A percentile compares a stretch with the other conserved stretches of the same genome.
These are phyloP conservation scores for Platyura marginata DNA, from an alignment of 1,140 invertebrate species.

Conservation along the genomic window DNA sequence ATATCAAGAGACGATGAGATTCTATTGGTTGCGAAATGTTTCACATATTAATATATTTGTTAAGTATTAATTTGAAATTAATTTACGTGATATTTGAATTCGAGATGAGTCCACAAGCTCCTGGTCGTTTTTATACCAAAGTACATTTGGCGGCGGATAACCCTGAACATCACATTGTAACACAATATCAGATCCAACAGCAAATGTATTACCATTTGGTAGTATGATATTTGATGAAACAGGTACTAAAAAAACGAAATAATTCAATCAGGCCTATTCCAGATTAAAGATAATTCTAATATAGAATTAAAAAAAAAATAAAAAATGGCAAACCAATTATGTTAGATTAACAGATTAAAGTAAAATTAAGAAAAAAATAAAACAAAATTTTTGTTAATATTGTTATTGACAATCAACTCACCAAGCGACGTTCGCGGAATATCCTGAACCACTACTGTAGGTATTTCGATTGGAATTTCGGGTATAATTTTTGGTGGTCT, in stretches of 20 bases:
- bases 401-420: conserved; percentile 1
- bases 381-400: no score
- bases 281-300: no score
- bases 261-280: no score
- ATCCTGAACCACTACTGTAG: not conserved
- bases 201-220: conserved; percentile 30
- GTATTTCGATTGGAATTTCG: no score
- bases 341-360: no score
- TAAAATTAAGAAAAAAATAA: no score
- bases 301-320: no score
- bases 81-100: conserved; percentile 38
- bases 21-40: conserved; percentile 15
- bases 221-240: conserved; percentile 36
- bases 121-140: conserved; percentile 59
- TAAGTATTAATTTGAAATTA: no score
- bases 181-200: conserved; percentile 41
- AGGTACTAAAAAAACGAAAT: conserved; percentile 28
- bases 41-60: not conserved
- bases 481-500: not conserved
- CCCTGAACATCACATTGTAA: conserved; percentile 60
- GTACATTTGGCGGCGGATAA: conserved; percentile 48
- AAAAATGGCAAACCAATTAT: no score
- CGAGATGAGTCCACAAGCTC: conserved; percentile 29
- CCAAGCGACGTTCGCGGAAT: not conserved
- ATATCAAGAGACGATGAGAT: conserved; percentile 44